Evolutionary conservation across 2,888 invertebrate genomes (phyloP), one percentile per base, ranked within the genome.

Genomic region (Autographa gamma): DNA sequence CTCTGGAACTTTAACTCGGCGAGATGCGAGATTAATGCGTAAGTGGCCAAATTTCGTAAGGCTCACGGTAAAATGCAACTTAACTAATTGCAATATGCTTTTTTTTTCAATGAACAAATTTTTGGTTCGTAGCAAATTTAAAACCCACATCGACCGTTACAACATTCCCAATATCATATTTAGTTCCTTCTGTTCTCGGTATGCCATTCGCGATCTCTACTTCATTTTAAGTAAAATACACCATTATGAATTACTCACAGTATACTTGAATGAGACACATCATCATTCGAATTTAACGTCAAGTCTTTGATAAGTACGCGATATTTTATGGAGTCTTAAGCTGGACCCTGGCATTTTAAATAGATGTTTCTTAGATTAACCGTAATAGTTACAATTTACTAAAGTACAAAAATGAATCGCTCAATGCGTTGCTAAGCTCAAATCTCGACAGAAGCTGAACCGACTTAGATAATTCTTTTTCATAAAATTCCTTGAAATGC

Each of bases 1-100:
- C 52, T 48, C 64, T 70, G 62, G 63, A 52, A 59, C 32, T 71
- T 63, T 25, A 25, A 56, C 54, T 56, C 11, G 4, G 38, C 61
- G 64, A 18, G 31, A 34, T 60, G 52, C n/a, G 60, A 63, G 63
- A 54, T 63, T 13, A 13, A 34, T 63, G 56, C 63, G 43, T 63
- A 19, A 63, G 68, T 58, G 54, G 43, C 25, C 31, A 48, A 8
- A 52, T 56, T 56, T 38, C 11, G 38, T 38, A 11, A 38, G 38
- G 38, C 38, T 38, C 38, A 38, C 2, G 38, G 38, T 38, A 11
- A 38, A 38, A 38, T 38, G 11, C 34, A 38, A 38, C 2, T 38
- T 38, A 38, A 38, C 38, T 11, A 38, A 38, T 11, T 48, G n/a
- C 41, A 52, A 54, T n/a, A 63, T n/a, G 1, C 3, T 48, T 16